Conservation (phyloP, 2,888 invertebrate species). For the Rhabditoides inermis region DNA sequence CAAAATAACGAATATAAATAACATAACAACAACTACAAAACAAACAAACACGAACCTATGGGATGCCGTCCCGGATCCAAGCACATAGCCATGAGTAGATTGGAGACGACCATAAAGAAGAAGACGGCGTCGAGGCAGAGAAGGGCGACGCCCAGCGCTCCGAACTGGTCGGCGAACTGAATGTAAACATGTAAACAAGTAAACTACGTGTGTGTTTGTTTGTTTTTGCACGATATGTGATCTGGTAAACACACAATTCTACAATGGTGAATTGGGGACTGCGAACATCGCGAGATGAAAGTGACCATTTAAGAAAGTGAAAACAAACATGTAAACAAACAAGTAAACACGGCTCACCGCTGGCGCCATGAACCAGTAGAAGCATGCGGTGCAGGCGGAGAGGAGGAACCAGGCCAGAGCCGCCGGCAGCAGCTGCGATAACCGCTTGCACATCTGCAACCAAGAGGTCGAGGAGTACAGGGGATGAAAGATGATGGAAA, state of each 20-base stretch:
- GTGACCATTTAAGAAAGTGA: too few species aligned
- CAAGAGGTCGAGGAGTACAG: too few species aligned
- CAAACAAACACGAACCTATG: too few species aligned
- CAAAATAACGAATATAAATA: neutral
- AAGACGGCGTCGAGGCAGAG: conserved; percentile 85
- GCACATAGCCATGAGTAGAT: conserved; percentile 95
- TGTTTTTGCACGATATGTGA: too few species aligned
- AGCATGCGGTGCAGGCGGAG: conserved; percentile 60
- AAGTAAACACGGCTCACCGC: too few species aligned
- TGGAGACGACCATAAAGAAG: conserved; percentile 91
- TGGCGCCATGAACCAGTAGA: conserved; percentile 40
- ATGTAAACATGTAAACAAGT: neutral
- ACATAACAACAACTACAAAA: conserved; percentile 4
- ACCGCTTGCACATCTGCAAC: conserved; percentile 69
- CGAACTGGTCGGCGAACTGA: too few species aligned
- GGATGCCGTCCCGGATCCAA: conserved; percentile 58
- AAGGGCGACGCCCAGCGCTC: conserved; percentile 23
- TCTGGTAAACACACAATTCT: too few species aligned
- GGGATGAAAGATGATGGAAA: too few species aligned
- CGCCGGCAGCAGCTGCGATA: conserved; percentile 93
- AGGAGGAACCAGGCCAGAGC: conserved; percentile 94
- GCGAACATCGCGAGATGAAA: neutral
- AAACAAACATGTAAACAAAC: too few species aligned
- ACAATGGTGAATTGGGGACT: too few species aligned
- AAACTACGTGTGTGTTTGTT: too few species aligned